Evolutionary conservation across 2,797 vertebrate species (phyloP).

Genomic region (Petrocephalus schoutedeni): DNA sequence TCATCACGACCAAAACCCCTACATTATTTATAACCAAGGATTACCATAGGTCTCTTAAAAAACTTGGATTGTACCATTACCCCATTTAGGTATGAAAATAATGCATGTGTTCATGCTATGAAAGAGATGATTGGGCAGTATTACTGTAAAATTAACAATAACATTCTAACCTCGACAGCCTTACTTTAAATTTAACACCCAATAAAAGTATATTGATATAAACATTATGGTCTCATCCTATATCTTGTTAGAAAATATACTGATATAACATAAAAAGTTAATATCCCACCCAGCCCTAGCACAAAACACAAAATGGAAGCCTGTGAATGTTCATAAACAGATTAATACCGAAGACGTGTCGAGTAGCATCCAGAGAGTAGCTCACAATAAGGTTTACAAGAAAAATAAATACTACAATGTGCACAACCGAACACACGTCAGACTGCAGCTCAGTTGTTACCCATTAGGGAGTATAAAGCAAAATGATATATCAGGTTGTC

Average conservation of each 20-base stretch:
- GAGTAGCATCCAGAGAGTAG: background rate
- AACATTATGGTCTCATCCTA: background rate
- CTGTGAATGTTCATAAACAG: background rate
- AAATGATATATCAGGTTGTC: constrained; percentile 15
- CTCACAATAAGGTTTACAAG: background rate
- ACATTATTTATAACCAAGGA: background rate
- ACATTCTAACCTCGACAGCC: background rate
- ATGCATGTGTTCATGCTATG: background rate
- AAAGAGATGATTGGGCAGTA: background rate
- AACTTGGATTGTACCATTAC: background rate
- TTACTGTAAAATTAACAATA: background rate
- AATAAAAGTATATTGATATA: background rate
- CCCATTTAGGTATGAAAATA: background rate
- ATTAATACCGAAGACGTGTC: background rate
- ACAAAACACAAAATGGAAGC: background rate
- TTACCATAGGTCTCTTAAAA: background rate
- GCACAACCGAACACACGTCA: constrained; percentile 16
- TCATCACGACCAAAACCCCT: background rate
- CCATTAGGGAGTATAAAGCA: constrained; percentile 21
- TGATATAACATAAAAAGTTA: background rate
- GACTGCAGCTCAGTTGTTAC: constrained; percentile 15
- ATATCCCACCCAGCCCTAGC: background rate
- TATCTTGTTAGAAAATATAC: background rate
- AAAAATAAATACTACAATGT: background rate
- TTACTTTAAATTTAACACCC: background rate